Evolutionary conservation across 1,140 invertebrate species (phyloP).

Genomic region (Lethocerus indicus): DNA sequence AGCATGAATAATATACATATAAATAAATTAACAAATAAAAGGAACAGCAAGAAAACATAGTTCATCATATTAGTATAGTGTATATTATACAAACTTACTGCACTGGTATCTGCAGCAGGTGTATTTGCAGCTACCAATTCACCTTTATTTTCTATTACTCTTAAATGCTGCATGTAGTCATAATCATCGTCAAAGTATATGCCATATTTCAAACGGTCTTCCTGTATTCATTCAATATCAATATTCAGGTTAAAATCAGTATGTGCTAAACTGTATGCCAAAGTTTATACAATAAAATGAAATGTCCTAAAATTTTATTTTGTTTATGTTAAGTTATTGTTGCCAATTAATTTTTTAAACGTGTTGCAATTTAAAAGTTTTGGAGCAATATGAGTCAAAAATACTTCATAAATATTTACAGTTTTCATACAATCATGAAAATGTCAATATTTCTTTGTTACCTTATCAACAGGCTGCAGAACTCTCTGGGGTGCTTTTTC

Average conservation of each 20-base stretch:
- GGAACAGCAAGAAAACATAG: background rate
- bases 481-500: conserved; percentile 76
- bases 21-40: background rate
- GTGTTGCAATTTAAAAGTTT: conserved; percentile 7
- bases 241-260: too few relatives aligned
- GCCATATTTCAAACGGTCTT: conserved; percentile 84
- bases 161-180: conserved; percentile 86
- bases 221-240: too few relatives aligned
- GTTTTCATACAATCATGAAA: background rate
- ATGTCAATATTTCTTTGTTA: background rate
- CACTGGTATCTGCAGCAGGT: background rate
- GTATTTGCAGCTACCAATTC: background rate
- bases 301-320: too few relatives aligned
- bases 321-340: too few relatives aligned
- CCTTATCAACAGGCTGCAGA: conserved; percentile 25
- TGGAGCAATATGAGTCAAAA: background rate
- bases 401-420: background rate
- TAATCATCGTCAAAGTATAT: conserved; percentile 93
- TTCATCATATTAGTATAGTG: background rate
- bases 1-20: background rate
- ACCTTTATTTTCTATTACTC: conserved; percentile 27
- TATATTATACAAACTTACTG: background rate
- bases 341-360: conserved; percentile 7
- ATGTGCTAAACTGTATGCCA: too few relatives aligned
- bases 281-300: too few relatives aligned